Base-by-base conservation (phyloP, 2,113 vertebrate species). In the Trogon surrucura region DNA sequence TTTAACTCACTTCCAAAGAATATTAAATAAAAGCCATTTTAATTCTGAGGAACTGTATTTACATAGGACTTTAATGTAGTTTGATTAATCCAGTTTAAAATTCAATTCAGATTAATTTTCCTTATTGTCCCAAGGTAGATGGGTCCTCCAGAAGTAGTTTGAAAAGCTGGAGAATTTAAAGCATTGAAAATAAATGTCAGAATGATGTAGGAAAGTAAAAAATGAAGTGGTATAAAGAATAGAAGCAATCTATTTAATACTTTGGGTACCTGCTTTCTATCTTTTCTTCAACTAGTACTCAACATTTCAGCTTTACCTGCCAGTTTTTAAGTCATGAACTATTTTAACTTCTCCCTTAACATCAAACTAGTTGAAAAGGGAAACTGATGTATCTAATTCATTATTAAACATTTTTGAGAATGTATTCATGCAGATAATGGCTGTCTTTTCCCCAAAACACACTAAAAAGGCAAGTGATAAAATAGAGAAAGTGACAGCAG, bases 71-170 rank as follows among this genome's bases (percentile, higher is more conserved):
- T 93, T 91, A 65, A 75, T 51, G 51, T 26, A 56, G 10, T 86
- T 93, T 82, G 87, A 85, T 87, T 93, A 91, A 91, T 69, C 23
- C 27, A 80, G n/a, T 91, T 85, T 72, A 85, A 89, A 91, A 89
- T 91, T 82, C 29, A 56, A 60, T 89, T 88, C 66, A 80, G 45
- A 77, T 81, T 84, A 58, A 78, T 93, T 95, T 93, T 91, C 48
- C 48, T 67, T 11, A 34, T 60, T 64, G 48, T 89, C 78, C 29
- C 61, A 58, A 53, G 69, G 81, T 25, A 77, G n/a, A 32, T 62
- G 17, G 71, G 5, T 12, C 11, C 77, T 80, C 8, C 38, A 65
- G 27, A 26, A 80, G 50, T 36, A n/a, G n/a, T 29, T 85, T 45
- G 23, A 74, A 91, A 91, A 84, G 9, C 17, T 77, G 30, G n/a